A percentile compares a stretch with the other conserved stretches of the same genome.
Conservation (phyloP, 1,140 invertebrate genomes). For the Cyphomyrmex costatus region DNA sequence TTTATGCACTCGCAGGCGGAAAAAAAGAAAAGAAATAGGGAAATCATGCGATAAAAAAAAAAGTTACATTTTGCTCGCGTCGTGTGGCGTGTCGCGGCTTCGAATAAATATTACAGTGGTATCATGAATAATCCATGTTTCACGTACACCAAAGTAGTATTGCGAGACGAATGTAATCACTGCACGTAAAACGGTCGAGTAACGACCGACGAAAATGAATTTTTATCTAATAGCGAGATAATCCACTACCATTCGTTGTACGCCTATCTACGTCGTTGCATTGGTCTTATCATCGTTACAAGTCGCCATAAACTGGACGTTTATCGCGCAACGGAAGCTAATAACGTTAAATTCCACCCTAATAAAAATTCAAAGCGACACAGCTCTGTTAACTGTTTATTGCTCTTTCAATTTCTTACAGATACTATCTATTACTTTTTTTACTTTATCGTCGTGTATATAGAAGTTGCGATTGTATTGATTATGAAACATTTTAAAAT, state of each 20-base stretch:
- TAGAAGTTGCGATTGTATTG: not conserved
- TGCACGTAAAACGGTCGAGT: conserved; percentile 26
- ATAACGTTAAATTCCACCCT: conserved; percentile 26
- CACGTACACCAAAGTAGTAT: conserved; percentile 7
- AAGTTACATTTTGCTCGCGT: conserved; percentile 42
- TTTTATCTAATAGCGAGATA: conserved; percentile 54
- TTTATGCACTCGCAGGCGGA: conserved; percentile 18
- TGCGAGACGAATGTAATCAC: conserved; percentile 35
- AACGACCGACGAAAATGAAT: conserved; percentile 37
- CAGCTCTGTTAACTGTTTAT: conserved; percentile 7
- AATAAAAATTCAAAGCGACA: conserved; percentile 43
- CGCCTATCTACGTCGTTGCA: conserved; percentile 7
- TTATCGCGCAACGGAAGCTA: conserved; percentile 32
- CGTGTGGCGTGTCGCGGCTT: conserved; percentile 8
- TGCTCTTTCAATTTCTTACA: conserved; percentile 4
- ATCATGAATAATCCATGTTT: conserved; percentile 54
- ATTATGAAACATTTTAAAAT: not conserved
- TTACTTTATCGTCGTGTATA: not conserved
- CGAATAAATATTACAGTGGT: conserved; percentile 38
- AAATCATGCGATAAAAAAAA: not conserved
- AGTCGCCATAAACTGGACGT: conserved; percentile 40
- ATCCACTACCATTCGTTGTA: conserved; percentile 23
- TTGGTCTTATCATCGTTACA: conserved; percentile 30
- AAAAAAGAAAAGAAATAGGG: not conserved
- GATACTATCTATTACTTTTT: not conserved